These are phyloP conservation scores for Chymomyza amoena DNA, from an alignment of 2,888 invertebrate species.

Conservation along the genomic window DNA sequence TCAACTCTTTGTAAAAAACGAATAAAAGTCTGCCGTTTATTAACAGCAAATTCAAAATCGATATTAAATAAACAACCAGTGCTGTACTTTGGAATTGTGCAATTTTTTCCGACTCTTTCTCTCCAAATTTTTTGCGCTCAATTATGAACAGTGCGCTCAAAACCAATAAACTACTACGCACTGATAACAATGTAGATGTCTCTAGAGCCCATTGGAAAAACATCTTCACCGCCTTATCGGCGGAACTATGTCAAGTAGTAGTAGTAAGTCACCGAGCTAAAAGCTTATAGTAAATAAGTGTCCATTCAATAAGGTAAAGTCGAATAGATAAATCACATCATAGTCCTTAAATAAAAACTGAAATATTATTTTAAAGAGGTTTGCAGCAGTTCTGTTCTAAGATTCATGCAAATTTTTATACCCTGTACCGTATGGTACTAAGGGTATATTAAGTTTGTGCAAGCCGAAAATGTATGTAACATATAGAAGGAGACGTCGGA, in stretches of 20 bases:
- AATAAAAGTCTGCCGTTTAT: too few species aligned
- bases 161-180: not conserved
- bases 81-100: not conserved
- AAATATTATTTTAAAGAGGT: too few species aligned
- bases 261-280: not conserved
- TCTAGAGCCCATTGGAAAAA: not conserved
- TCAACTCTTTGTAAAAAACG: too few species aligned
- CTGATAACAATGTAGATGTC: not conserved
- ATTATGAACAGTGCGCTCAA: not conserved
- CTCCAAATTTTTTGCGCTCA: not conserved
- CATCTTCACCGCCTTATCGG: not conserved
- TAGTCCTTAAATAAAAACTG: not conserved
- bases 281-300: not conserved
- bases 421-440: too few species aligned
- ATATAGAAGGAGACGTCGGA: too few species aligned
- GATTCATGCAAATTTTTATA: too few species aligned
- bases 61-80: not conserved
- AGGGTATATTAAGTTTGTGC: too few species aligned
- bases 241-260: not conserved
- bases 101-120: not conserved
- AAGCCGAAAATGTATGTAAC: too few species aligned
- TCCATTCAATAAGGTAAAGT: too few species aligned
- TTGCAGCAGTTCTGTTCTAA: too few species aligned
- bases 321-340: not conserved
- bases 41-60: too few species aligned